Evolutionary conservation across 2,888 invertebrate genomes (phyloP).

Genomic region (Eulithis testata): DNA sequence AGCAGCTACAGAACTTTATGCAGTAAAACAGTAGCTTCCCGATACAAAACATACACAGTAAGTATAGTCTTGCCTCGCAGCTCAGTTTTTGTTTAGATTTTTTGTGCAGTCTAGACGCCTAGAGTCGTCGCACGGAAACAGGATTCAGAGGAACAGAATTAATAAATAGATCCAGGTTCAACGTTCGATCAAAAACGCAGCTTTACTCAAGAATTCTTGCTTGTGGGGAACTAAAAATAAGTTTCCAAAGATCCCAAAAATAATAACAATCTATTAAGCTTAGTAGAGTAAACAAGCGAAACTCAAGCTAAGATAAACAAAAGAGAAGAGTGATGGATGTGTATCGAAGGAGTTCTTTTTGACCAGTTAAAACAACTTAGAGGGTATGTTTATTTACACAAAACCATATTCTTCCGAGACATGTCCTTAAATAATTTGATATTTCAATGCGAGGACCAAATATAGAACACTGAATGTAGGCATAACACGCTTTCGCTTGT

Average conservation of each 20-base stretch:
- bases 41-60: neutral
- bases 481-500: neutral
- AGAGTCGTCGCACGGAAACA: slow-evolving; percentile 61
- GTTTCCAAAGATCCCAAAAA: slow-evolving; percentile 13
- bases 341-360: slow-evolving; percentile 27
- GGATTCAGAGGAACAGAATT: slow-evolving; percentile 65
- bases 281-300: slow-evolving; percentile 28
- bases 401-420: slow-evolving; percentile 25
- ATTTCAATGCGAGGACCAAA: slow-evolving; percentile 17
- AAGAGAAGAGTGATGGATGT: slow-evolving; percentile 31
- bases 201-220: neutral
- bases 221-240: slow-evolving; percentile 20
- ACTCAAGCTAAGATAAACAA: slow-evolving; percentile 34
- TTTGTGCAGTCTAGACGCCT: slow-evolving; percentile 70
- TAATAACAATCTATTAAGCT: slow-evolving; percentile 6
- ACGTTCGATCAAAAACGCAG: slow-evolving; percentile 38
- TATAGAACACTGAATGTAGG: slow-evolving; percentile 15
- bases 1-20: neutral
- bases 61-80: slow-evolving; percentile 19
- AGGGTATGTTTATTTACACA: slow-evolving; percentile 40
- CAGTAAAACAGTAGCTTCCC: neutral
- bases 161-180: slow-evolving; percentile 70
- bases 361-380: slow-evolving; percentile 37
- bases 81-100: slow-evolving; percentile 28
- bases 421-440: slow-evolving; percentile 16